Base-by-base conservation (phyloP, 2,888 invertebrate species). In the Priocnemis perturbator region DNA sequence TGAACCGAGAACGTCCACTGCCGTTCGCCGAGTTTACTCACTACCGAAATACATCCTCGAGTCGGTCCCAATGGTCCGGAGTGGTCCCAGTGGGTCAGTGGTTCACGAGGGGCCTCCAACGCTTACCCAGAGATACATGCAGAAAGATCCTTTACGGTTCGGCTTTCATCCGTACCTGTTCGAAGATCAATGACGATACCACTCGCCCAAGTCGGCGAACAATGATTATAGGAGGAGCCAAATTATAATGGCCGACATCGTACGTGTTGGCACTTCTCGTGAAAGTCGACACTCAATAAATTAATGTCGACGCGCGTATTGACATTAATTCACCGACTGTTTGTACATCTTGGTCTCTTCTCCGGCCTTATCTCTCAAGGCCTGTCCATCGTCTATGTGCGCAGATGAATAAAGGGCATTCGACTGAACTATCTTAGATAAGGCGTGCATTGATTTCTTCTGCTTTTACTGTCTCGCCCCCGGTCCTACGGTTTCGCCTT, bases 41-140 rank as follows among this genome's bases (percentile, higher is more conserved):
- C 83, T 85, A 85, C 83, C 85, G 82, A 85, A 84, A 84, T 84
- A 81, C 79, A 80, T 81, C 75, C 74, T 82, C 67, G 72, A 67
- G 69, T 64, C 73, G 74, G 73, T 67, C 73, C 68, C 75, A 72
- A 76, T 79, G 75, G 74, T 82, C 76, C 79, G 74, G 69, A 77
- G 73, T 75, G 77, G 76, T 79, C 68, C 81, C 84, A 87, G 86
- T 87, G 86, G 87, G 87, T 87, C 87, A 87, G 85, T 87, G 85
- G 87, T 87, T 85, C 87, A 87, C 78, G 81, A 76, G 81, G 79
- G 68, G 71, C 73, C 60, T 64, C 67, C 66, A 64, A 64, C 67
- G 67, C 44, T 62, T 69, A 61, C 61, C 59, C 4, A 56, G 64
- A 68, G 62, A 52, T 60, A 64, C 48, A 60, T 53, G 58, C 58